Evolutionary conservation across 2,113 vertebrate genomes (phyloP).

Genomic region (Tachysurus vachellii): DNA sequence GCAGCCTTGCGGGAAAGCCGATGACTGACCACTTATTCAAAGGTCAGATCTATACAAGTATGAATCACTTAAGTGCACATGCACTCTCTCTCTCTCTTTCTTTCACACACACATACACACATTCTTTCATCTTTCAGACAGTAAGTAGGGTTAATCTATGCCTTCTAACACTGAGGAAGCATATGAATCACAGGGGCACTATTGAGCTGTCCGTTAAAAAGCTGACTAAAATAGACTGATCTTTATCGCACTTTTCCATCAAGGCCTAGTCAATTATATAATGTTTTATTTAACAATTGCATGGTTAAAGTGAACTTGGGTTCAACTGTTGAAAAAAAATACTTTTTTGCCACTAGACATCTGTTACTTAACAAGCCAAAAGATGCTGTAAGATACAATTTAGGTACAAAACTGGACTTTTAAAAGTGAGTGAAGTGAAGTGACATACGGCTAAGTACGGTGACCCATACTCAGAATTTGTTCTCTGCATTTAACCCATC

Average conservation of each 20-base stretch:
- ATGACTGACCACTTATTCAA: constrained; percentile 43
- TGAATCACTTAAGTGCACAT: constrained; percentile 36
- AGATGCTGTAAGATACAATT: background rate
- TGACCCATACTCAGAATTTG: too few relatives aligned
- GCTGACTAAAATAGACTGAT: constrained; percentile 26
- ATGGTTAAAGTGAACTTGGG: background rate
- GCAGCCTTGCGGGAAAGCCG: constrained; percentile 24
- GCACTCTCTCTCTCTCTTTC: background rate
- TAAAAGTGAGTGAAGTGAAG: too few relatives aligned
- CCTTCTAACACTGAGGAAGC: constrained; percentile 17
- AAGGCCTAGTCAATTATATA: background rate
- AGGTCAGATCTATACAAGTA: constrained; percentile 50
- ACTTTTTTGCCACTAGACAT: background rate
- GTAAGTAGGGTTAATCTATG: constrained; percentile 33
- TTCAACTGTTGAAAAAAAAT: background rate
- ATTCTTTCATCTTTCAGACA: constrained; percentile 37
- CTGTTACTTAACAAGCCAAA: background rate
- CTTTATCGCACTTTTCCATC: background rate
- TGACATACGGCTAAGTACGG: too few relatives aligned
- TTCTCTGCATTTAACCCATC: too few relatives aligned
- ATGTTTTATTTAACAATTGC: background rate
- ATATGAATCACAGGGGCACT: constrained; percentile 14
- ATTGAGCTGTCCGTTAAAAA: constrained; percentile 29
- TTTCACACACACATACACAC: constrained; percentile 11
- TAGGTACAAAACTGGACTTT: background rate